These are phyloP conservation scores for Ceuthmochares aereus DNA, from an alignment of 2,113 vertebrate genomes.

Conservation along the genomic window DNA sequence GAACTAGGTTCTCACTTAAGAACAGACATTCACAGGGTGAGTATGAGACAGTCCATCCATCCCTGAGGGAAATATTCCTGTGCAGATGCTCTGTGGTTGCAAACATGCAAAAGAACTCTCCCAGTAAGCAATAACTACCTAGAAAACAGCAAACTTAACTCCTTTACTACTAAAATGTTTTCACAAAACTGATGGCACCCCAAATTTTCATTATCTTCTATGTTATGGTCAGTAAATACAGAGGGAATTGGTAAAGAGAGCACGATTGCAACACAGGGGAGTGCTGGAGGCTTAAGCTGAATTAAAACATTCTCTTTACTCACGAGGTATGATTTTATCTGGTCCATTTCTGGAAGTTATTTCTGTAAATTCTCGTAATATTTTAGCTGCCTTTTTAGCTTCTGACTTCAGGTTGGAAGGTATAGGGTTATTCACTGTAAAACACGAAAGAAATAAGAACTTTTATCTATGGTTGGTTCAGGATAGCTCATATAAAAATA, in stretches of 20 bases:
- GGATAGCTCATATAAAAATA: background rate
- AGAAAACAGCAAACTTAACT: background rate
- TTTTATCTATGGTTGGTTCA: background rate
- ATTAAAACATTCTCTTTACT: background rate
- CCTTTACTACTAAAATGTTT: background rate
- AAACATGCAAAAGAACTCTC: background rate
- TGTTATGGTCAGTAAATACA: background rate
- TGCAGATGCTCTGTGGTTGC: background rate
- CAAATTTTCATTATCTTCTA: background rate
- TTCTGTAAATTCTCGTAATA: conserved; percentile 94
- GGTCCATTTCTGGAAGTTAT: conserved; percentile 90
- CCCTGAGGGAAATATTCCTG: background rate
- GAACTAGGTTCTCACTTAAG: background rate
- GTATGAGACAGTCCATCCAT: background rate
- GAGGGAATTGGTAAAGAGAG: background rate
- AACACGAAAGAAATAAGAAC: background rate
- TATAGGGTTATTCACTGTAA: conserved; percentile 95
- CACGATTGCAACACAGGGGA: background rate
- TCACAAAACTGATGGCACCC: background rate
- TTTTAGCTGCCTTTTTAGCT: conserved; percentile 95
- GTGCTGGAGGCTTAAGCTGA: background rate
- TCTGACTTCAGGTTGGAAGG: conserved; percentile 93
- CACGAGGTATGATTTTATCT: conserved; percentile 94
- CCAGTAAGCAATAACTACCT: background rate
- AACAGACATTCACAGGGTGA: background rate